Base-by-base conservation (phyloP, 2,888 invertebrate genomes). In the Lypha dubia region DNA sequence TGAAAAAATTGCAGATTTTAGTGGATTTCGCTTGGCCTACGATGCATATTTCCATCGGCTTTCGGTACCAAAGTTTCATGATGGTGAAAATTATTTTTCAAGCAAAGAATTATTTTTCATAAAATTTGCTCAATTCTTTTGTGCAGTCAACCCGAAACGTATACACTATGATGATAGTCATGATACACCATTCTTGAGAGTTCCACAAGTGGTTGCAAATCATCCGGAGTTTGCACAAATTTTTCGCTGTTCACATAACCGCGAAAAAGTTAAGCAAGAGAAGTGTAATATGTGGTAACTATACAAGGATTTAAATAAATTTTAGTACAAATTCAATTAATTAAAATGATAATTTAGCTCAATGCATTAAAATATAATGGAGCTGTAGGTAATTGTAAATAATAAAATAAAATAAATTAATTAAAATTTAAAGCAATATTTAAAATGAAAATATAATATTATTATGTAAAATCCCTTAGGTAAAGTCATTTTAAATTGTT, bases 121-220 rank as follows among this genome's bases (percentile, higher is more conserved):
- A 9, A 86, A 88, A 32, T 88, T 86, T 62, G 87, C 87, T 0
- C 88, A 88, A n/a, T 88, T 88, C 58, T 88, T 88, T 38, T 88
- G 88, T 32, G 74, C 68, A 0, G 74, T 75, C 4, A 71, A 53
- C 32, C 84, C 86, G 0, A 75, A 82, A 51, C 77, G 84, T 0
- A 79, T 85, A 9, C 60, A 60, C 8, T 86, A 83, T 44, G 86
- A 85, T 70, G 79, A 80, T 3, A 79, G 77, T 8, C 87, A 88
- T 70, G 87, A 87, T 35, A 63, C 83, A 3, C 87, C 88, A 1
- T 86, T 86, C 15, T 7, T 44, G 9, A 9, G 68, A 60, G 87
- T 87, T 5, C 83, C 76, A 4, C 87, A 87, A 20, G 86, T 85
- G 17, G 62, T 88, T 7, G 84, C 75, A 32, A 86, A 88, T 77